Base-by-base conservation (phyloP, 2,113 vertebrate species). In the Condylura cristata region DNA sequence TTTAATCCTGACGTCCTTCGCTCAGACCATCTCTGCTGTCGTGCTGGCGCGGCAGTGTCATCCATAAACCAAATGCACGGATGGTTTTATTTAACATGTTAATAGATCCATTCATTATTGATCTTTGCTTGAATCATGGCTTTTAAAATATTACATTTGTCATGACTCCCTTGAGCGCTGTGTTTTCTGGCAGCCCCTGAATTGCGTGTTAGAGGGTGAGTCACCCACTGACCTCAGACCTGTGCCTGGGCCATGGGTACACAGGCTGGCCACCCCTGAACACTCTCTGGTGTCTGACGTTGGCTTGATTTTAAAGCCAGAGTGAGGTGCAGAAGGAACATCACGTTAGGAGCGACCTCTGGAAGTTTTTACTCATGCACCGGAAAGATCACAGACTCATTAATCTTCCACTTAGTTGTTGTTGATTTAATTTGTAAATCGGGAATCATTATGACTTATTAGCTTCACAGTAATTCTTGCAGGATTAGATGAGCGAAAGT, bases 391-490 rank as follows among this genome's bases (percentile, higher is more conserved):
- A 24, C 10, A 28, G 16, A 76, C 46, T 60, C 7, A 8, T 48
- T 85, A 68, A 68, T 66, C 37, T 75, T 87, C 34, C 30, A 34
- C 44, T 39, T 79, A 53, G 4, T n/a, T 89, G 71, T 13, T 58
- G 60, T 63, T 41, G 63, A 51, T 56, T 18, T 13, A 58, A 81
- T 81, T 72, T 70, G 20, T 60, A 34, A 66, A 81, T 74, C 63
- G 14, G 16, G 39, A 80, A 66, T 71, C 78, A 66, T 65, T 51
- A 58, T 34, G 68, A 48, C n/a, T 22, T 53, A 18, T 75, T 83
- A 76, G 70, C n/a, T 13, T 93, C 13, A 56, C 30, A 34, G n/a
- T 75, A 32, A 56, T 90, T 79, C 37, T 84, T 88, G 34, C 12
- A 46, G n/a, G 80, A 37, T 56, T 51, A 30, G 41, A 46, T 63